Conservation (phyloP, 2,113 vertebrate genomes). For the Halcyon malimbica region DNA sequence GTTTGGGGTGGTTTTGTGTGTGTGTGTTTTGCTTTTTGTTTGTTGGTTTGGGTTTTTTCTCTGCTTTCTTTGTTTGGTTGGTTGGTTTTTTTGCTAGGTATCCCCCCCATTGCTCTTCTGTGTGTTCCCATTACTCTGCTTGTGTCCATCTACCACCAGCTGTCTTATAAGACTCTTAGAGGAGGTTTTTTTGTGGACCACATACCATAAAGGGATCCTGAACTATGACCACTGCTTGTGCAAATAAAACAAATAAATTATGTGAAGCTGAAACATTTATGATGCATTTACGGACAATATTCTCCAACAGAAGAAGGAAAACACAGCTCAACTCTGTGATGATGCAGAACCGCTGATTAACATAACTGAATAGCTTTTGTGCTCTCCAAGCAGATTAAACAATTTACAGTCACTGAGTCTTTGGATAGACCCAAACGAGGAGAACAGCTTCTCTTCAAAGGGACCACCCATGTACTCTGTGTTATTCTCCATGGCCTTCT, state of each 20-base stretch:
- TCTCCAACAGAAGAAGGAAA: conserved; percentile 53
- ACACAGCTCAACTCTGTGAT: conserved; percentile 42
- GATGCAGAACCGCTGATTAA: conserved; percentile 21
- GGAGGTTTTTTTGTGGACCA: not conserved
- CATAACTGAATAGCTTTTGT: conserved; percentile 29
- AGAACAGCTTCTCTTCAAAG: not conserved
- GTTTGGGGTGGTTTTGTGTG: not conserved
- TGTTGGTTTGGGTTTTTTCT: not conserved
- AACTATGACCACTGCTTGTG: not conserved
- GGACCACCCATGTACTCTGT: not conserved
- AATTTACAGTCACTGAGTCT: conserved; percentile 21
- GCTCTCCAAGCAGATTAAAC: conserved; percentile 64
- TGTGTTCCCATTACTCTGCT: not conserved
- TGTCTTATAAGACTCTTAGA: not conserved
- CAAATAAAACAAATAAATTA: not conserved
- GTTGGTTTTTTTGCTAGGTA: not conserved
- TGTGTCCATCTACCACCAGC: not conserved
- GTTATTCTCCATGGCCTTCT: not conserved
- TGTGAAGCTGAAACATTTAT: not conserved
- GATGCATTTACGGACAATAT: conserved; percentile 1
- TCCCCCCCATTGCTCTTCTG: not conserved
- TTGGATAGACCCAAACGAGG: not conserved
- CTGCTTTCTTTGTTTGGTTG: not conserved
- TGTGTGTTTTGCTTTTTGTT: not conserved
- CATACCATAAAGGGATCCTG: not conserved